A percentile compares a stretch with the other conserved stretches of the same genome.
These are phyloP conservation scores for Tretioscincus oriximinensis DNA, from an alignment of 2,113 vertebrate genomes.

Conservation along the genomic window DNA sequence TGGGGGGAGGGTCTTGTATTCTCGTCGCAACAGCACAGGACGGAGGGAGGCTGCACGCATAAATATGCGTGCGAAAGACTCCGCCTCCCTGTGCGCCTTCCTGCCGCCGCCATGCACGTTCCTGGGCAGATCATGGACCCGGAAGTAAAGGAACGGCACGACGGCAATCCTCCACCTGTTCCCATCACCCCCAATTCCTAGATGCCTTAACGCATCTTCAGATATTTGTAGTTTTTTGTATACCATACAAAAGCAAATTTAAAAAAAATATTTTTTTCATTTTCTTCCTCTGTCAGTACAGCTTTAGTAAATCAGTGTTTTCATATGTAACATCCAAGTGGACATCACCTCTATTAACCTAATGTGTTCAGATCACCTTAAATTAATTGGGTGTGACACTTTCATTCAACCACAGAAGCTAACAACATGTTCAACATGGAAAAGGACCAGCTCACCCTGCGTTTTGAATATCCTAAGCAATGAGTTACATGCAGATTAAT, in stretches of 20 bases:
- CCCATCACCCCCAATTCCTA: too few relatives aligned
- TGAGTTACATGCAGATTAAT: neutral
- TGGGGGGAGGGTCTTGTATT: too few relatives aligned
- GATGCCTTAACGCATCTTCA: too few relatives aligned
- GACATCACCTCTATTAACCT: constrained; percentile 30
- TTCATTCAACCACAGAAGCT: constrained; percentile 18
- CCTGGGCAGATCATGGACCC: too few relatives aligned
- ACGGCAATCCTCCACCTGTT: too few relatives aligned
- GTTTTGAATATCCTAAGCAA: constrained; percentile 1
- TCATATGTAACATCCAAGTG: constrained; percentile 18
- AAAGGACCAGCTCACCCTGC: constrained; percentile 4
- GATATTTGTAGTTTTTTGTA: constrained; percentile 11
- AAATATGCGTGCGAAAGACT: too few relatives aligned
- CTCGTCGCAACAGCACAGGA: too few relatives aligned
- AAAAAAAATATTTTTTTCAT: constrained; percentile 11
- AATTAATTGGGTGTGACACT: neutral
- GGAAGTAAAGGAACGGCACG: too few relatives aligned
- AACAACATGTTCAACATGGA: neutral
- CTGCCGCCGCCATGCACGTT: too few relatives aligned
- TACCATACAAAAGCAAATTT: constrained; percentile 18
- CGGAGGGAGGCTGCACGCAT: too few relatives aligned
- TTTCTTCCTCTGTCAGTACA: neutral
- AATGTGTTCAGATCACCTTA: constrained; percentile 17
- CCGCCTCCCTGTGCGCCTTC: too few relatives aligned
- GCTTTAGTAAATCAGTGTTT: constrained; percentile 13